Evolutionary conservation across 1,140 invertebrate species (phyloP).

Genomic region (Drosophila nigrodunni): DNA sequence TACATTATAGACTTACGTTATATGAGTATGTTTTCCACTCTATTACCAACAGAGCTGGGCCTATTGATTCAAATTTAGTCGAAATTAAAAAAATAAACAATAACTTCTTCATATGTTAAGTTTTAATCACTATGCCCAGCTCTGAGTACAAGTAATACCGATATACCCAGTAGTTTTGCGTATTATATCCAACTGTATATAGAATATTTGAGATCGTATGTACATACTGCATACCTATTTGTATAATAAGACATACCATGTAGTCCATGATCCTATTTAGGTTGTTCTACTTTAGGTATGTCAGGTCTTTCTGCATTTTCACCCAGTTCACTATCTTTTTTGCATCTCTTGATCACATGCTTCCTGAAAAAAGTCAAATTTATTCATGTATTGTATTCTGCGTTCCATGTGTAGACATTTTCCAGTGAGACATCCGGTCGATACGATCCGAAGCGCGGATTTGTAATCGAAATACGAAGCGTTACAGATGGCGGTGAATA

Average conservation of each 20-base stretch:
- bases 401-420: slow-evolving; percentile 59
- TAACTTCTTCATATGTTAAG: too few relatives aligned
- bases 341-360: background rate
- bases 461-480: slow-evolving; percentile 85
- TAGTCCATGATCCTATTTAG: background rate
- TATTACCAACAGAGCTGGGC: too few relatives aligned
- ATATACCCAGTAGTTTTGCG: slow-evolving; percentile 8
- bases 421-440: slow-evolving; percentile 70
- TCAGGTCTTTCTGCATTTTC: slow-evolving; percentile 9
- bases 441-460: slow-evolving; percentile 88
- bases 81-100: too few relatives aligned
- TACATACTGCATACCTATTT: slow-evolving; percentile 24
- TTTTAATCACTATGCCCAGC: too few relatives aligned
- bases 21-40: slow-evolving; percentile 38
- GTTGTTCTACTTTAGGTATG: background rate
- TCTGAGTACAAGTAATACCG: background rate
- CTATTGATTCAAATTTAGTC: too few relatives aligned
- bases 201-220: slow-evolving; percentile 19
- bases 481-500: slow-evolving; percentile 84
- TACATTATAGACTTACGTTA: slow-evolving; percentile 38
- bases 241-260: background rate
- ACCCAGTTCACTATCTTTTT: background rate
- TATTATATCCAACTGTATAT: slow-evolving; percentile 2
- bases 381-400: slow-evolving; percentile 25
- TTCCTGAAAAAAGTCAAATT: background rate